Percentiles rank a stretch among this genome's conserved stretches.
These are phyloP conservation scores for Torymus texanus DNA, from an alignment of 2,888 invertebrate species.

Conservation along the genomic window DNA sequence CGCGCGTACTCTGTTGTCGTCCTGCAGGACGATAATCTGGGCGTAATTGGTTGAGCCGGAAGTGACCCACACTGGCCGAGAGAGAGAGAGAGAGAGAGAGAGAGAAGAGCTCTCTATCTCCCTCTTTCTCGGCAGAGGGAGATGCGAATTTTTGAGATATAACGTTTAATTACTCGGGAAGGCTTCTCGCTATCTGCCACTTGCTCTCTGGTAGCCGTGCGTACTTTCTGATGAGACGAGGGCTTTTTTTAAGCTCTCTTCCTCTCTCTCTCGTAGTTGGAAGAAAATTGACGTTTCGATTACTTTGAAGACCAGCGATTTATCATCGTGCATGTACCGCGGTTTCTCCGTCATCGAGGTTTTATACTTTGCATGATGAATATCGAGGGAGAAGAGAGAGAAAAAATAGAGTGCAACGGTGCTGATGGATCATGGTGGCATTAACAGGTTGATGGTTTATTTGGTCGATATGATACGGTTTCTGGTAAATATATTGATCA, in stretches of 20 bases:
- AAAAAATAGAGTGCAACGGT: too few relatives aligned
- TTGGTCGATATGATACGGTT: too few relatives aligned
- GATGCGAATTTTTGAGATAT: conserved; percentile 64
- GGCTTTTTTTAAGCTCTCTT: not conserved
- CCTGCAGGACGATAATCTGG: conserved; percentile 64
- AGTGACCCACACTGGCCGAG: conserved; percentile 55
- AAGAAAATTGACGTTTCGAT: conserved; percentile 28
- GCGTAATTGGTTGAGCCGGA: conserved; percentile 68
- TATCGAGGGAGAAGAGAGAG: too few relatives aligned
- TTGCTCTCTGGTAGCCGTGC: conserved; percentile 45
- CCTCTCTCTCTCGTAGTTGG: not conserved
- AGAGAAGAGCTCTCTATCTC: conserved; percentile 8
- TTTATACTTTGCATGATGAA: too few relatives aligned
- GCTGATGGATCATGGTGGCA: too few relatives aligned
- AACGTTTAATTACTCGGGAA: conserved; percentile 65
- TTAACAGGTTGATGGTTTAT: too few relatives aligned
- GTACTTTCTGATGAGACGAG: conserved; percentile 42
- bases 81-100: not conserved
- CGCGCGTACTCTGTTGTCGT: too few relatives aligned
- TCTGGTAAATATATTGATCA: too few relatives aligned
- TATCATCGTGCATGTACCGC: not conserved
- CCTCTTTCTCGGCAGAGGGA: too few relatives aligned
- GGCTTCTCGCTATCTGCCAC: conserved; percentile 31
- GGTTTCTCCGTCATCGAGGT: too few relatives aligned
- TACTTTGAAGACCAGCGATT: conserved; percentile 9